These are phyloP conservation scores for Gallinago paraguaiae DNA, from an alignment of 2,113 vertebrate species.

Conservation along the genomic window DNA sequence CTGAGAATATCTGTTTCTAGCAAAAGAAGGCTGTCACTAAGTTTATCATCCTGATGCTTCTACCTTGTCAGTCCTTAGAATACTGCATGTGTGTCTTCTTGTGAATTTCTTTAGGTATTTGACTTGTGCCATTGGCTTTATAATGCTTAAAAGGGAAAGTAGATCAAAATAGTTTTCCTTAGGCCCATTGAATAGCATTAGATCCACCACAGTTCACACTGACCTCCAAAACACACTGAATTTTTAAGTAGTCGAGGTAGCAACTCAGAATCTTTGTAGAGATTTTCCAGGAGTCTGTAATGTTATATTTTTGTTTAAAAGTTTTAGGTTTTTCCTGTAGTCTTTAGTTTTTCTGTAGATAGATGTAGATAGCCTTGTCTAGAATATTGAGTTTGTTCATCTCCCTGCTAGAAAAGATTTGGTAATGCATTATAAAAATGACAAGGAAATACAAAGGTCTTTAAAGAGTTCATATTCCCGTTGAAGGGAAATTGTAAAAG, in stretches of 20 bases:
- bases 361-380: not conserved
- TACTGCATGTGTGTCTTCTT: not conserved
- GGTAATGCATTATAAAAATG: not conserved
- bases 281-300: not conserved
- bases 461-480: not conserved
- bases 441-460: not conserved
- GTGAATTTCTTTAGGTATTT: not conserved
- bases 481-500: not conserved
- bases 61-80: not conserved
- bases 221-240: not conserved
- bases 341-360: not conserved
- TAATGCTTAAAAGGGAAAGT: not conserved
- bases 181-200: fast-evolving
- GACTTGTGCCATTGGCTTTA: not conserved
- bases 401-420: not conserved
- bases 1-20: not conserved
- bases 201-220: not conserved
- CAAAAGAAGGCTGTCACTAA: not conserved
- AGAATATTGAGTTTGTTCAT: not conserved
- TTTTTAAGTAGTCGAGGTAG: not conserved
- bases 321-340: not conserved
- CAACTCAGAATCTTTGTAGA: not conserved
- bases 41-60: not conserved
- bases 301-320: not conserved
- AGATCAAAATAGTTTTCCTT: not conserved